Evolutionary conservation across 1,140 invertebrate species (phyloP).

Genomic region (Eueides isabella): DNA sequence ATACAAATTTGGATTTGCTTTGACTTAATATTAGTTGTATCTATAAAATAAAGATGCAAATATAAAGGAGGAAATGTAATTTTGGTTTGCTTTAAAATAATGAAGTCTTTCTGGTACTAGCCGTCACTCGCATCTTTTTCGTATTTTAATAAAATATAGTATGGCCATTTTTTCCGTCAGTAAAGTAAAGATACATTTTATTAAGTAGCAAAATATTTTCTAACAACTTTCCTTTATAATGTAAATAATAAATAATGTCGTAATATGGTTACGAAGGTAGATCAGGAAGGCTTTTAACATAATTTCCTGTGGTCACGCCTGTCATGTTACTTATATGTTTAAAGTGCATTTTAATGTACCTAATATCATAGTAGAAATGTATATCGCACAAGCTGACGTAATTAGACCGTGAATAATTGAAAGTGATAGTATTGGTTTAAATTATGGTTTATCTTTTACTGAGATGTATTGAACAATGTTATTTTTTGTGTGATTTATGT

Average conservation of each 20-base stretch:
- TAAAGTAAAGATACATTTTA: background rate
- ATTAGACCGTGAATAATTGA: background rate
- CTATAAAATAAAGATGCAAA: background rate
- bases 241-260: background rate
- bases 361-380: background rate
- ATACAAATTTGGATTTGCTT: background rate
- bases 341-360: slow-evolving; percentile 13
- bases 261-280: slow-evolving; percentile 8
- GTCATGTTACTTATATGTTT: background rate
- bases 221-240: background rate
- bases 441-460: too few relatives aligned
- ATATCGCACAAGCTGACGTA: background rate
- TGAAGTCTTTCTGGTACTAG: too few relatives aligned
- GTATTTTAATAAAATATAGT: too few relatives aligned
- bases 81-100: too few relatives aligned
- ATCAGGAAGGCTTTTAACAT: slow-evolving; percentile 14
- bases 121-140: too few relatives aligned
- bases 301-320: slow-evolving; percentile 12
- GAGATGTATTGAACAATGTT: too few relatives aligned
- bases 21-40: background rate
- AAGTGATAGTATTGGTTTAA: too few relatives aligned
- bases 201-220: background rate
- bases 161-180: background rate
- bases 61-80: too few relatives aligned
- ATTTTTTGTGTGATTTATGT: too few relatives aligned